phyloP scores from a whole-genome alignment of 2,797 vertebrate species.

The Microctenopoma stevenorrisi region DNA sequence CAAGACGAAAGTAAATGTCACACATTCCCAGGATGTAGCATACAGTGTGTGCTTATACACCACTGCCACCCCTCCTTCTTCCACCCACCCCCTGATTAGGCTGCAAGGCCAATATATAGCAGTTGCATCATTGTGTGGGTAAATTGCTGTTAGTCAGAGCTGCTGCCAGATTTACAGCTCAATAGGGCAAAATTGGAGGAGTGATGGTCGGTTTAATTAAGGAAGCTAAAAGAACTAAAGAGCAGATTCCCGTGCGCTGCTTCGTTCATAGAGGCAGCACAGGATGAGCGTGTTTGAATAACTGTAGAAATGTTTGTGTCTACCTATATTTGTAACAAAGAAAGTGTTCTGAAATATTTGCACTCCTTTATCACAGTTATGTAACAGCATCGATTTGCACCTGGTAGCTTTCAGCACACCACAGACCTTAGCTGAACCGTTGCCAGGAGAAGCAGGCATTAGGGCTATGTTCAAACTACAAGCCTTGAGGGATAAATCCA shows the following conservation, averaged over 20 bases:
- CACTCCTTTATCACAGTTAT: slow-evolving; percentile 22
- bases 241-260: slow-evolving; percentile 55
- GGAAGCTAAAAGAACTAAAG: slow-evolving; percentile 62
- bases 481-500: neutral
- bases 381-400: slow-evolving; percentile 5
- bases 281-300: slow-evolving; percentile 32
- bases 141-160: slow-evolving; percentile 67
- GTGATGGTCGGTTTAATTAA: slow-evolving; percentile 71
- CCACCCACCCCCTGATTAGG: slow-evolving; percentile 52
- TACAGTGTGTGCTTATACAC: slow-evolving; percentile 35
- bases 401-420: slow-evolving; percentile 13
- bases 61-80: neutral
- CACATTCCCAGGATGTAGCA: neutral
- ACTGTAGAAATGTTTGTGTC: slow-evolving; percentile 47
- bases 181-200: slow-evolving; percentile 68
- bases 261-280: slow-evolving; percentile 24
- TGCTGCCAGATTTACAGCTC: slow-evolving; percentile 70
- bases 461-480: slow-evolving; percentile 6
- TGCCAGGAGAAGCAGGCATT: neutral
- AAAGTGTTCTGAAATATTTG: too few relatives aligned
- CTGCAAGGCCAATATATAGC: slow-evolving; percentile 56
- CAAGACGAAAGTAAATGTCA: slow-evolving; percentile 19
- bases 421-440: neutral
- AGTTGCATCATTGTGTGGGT: slow-evolving; percentile 64
- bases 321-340: slow-evolving; percentile 43